Evolutionary conservation across 2,888 invertebrate genomes (phyloP), one percentile per base, ranked within the genome.

Genomic region (Theodoxus fluviatilis): DNA sequence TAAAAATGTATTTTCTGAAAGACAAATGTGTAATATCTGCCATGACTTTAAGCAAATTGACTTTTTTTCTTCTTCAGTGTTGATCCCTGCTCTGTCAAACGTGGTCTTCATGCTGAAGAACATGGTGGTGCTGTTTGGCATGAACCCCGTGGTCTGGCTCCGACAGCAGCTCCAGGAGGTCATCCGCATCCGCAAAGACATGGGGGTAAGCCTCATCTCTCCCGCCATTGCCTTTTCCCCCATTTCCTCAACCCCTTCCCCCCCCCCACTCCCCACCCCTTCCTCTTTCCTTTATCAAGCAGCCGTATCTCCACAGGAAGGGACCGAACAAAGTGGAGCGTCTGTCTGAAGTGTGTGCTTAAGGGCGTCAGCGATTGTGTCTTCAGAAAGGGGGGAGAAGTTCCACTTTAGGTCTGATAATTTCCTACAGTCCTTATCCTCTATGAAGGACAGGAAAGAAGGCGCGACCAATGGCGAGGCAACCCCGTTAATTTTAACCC

Each of bases 91-190:
- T 69, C 73, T 83, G 33, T 77, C 78, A 2, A 70, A 80, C 65
- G 77, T 81, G 68, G 73, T 84, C 38, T 81, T 84, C 71, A 78
- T 77, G 38, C 31, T 82, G 67, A 83, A 83, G 77, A 82, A 82
- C 70, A 57, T 82, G n/a, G 81, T 83, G 38, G 74, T 78, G 31
- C 28, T 81, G 59, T 81, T 82, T 70, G 82, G 82, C 15, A 79
- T 81, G 79, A 82, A 81, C 70, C 81, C 83, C 1, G 80, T 83
- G 0, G 76, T 80, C n/a, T 79, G 80, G 78, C 76, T 83, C 4
- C 72, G 79, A 7, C 72, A 76, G 64, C 76, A 78, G 63, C 73
- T 83, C 74, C 76, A 72, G 43, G 79, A 80, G 66, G 80, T 84
- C 35, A 77, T 83, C 35, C 64, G 74, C 12, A 74, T 80, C 18